Base-by-base conservation (phyloP, 2,797 vertebrate species). In the Hemitrygon akajei region DNA sequence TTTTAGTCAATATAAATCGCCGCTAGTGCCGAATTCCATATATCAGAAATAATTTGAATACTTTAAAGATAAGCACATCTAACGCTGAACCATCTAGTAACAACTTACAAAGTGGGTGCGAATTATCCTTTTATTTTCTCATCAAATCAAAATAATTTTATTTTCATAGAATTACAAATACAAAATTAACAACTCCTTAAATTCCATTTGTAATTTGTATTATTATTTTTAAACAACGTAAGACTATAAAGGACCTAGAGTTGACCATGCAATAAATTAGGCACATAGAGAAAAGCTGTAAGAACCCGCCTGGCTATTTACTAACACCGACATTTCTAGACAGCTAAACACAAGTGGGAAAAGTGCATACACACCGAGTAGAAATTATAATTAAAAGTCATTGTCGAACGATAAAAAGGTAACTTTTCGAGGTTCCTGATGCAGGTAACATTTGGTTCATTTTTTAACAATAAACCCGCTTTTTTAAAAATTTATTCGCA, bases 231-330 rank as follows among this genome's bases (percentile, higher is more conserved):
- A 96, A 97, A 96, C 96, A 97, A 97, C 96, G 96, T 97, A 94
- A 95, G 97, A 97, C 96, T 94, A 96, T 97, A 95, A 95, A 95
- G 95, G 95, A 95, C 96, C 96, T 96, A 97, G 86, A 69, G 63
- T 89, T 69, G 97, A 97, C 96, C 97, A 98, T 97, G 97, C 98
- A 97, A 98, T 98, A 98, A 98, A 97, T 98, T 98, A 98, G 97
- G 95, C 96, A 97, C 97, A 97, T 97, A 95, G 96, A 97, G 95
- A 97, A 66, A 96, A 96, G 96, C 95, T 95, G 96, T 58, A 93
- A 96, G 95, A 96, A 96, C 96, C 96, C 95, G 95, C 96, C 96
- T 96, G 97, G 95, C 96, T 97, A 96, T 94, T 34, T 76, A 27
- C 91, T 93, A 93, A 76, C 91, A 93, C 91, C 91, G 47, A 93